These are phyloP conservation scores for Craseonycteris thonglongyai DNA, from an alignment of 2,113 vertebrate species.

Conservation along the genomic window DNA sequence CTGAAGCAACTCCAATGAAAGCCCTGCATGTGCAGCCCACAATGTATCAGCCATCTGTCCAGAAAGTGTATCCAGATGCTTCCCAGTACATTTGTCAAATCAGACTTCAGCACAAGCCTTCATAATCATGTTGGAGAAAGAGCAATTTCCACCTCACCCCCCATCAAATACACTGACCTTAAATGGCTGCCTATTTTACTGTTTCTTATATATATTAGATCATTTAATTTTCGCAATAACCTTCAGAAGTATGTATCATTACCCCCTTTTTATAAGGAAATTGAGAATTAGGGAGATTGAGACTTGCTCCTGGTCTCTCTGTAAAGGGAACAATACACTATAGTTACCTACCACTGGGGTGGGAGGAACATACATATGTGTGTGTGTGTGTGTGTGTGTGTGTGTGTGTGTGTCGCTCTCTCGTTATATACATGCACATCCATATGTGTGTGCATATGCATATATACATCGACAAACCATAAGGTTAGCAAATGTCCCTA, in stretches of 20 bases:
- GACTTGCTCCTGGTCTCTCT: not conserved
- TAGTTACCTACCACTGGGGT: not conserved
- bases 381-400: too few relatives aligned
- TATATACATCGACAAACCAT: not conserved
- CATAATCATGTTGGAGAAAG: not conserved
- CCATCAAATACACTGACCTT: not conserved
- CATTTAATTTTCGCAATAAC: not conserved
- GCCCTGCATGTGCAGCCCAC: not conserved
- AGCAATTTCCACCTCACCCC: not conserved
- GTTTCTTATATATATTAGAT: not conserved
- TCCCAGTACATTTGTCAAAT: not conserved
- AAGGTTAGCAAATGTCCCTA: conserved; percentile 45
- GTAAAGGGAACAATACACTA: not conserved
- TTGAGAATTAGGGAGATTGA: not conserved
- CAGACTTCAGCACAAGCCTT: conserved; percentile 29
- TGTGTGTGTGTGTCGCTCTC: too few relatives aligned
- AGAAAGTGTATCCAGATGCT: conserved; percentile 42
- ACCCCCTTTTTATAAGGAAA: not conserved
- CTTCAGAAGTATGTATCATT: not conserved
- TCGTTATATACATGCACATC: fast-evolving
- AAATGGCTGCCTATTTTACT: not conserved
- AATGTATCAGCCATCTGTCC: conserved; percentile 21
- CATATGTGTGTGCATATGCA: not conserved
- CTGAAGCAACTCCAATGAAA: conserved; percentile 38
- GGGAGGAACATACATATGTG: not conserved